Conservation (phyloP, 1,140 invertebrate genomes). For the Drosophila carrolli region DNA sequence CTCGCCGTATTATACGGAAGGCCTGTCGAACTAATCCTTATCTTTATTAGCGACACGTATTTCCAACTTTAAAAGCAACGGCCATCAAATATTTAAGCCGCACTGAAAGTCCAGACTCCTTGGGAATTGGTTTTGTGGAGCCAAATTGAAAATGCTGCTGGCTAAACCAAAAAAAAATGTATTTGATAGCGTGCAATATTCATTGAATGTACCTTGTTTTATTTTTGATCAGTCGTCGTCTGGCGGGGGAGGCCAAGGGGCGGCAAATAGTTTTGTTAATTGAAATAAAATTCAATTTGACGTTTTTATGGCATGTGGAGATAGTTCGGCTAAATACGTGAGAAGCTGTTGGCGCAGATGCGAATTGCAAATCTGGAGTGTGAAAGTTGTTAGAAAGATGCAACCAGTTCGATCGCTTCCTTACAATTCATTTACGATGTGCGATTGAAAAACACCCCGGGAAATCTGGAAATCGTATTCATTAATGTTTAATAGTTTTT, state of each 20-base stretch:
- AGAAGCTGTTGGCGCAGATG: slow-evolving; percentile 50
- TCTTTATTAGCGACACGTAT: slow-evolving; percentile 69
- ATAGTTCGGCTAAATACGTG: slow-evolving; percentile 74
- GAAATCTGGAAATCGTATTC: slow-evolving; percentile 20
- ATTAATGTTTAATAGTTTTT: slow-evolving; percentile 25
- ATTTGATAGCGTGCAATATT: slow-evolving; percentile 66
- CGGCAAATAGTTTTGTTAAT: slow-evolving; percentile 73
- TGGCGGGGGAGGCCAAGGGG: slow-evolving; percentile 22
- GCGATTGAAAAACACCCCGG: slow-evolving; percentile 20
- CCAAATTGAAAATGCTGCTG: slow-evolving; percentile 43
- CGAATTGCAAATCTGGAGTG: slow-evolving; percentile 38
- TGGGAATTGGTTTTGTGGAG: slow-evolving; percentile 22
- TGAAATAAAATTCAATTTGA: slow-evolving; percentile 82
- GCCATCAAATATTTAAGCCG: slow-evolving; percentile 56
- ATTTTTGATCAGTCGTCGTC: slow-evolving; percentile 17
- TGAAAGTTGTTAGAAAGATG: slow-evolving; percentile 69
- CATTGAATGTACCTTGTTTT: slow-evolving; percentile 40
- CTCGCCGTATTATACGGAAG: slow-evolving; percentile 6
- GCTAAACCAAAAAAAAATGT: slow-evolving; percentile 11
- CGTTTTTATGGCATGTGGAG: slow-evolving; percentile 75
- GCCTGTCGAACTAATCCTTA: slow-evolving; percentile 29
- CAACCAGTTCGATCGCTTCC: slow-evolving; percentile 38
- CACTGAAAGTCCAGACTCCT: not conserved
- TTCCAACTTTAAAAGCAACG: slow-evolving; percentile 57
- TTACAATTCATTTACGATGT: slow-evolving; percentile 40